Evolutionary conservation across 2,797 vertebrate genomes (phyloP).

Genomic region (Florisuga fusca): DNA sequence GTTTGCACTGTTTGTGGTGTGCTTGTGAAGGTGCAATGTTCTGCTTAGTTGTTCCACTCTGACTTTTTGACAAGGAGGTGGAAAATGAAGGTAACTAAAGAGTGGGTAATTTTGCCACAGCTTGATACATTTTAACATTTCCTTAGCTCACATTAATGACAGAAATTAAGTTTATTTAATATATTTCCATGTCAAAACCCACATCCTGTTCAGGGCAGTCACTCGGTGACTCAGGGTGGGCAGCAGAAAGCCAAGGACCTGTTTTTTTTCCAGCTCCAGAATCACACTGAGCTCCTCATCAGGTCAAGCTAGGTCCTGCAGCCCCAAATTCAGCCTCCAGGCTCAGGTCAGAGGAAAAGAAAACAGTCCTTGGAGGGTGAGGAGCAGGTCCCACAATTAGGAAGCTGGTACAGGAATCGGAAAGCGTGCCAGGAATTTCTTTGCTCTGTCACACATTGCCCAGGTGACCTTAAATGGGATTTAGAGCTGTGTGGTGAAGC

Average conservation of each 20-base stretch:
- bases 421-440: background rate
- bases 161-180: conserved; percentile 55
- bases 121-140: conserved; percentile 36
- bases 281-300: background rate
- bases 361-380: background rate
- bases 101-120: conserved; percentile 27
- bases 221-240: background rate
- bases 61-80: background rate
- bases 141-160: conserved; percentile 38
- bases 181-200: conserved; percentile 11
- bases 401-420: background rate
- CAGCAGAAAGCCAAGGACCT: background rate
- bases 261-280: background rate
- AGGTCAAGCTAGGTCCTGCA: background rate
- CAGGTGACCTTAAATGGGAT: background rate
- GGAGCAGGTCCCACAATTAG: background rate
- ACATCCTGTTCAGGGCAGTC: conserved; percentile 22
- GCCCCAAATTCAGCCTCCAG: background rate
- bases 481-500: background rate
- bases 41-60: background rate
- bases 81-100: conserved; percentile 18
- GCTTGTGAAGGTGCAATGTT: background rate
- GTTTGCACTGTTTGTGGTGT: conserved; percentile 1
- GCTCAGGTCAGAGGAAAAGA: accelerated
- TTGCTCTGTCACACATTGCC: background rate